phyloP scores from a whole-genome alignment of 2,113 vertebrate species.

The Rhegmatorhina hoffmannsi region DNA sequence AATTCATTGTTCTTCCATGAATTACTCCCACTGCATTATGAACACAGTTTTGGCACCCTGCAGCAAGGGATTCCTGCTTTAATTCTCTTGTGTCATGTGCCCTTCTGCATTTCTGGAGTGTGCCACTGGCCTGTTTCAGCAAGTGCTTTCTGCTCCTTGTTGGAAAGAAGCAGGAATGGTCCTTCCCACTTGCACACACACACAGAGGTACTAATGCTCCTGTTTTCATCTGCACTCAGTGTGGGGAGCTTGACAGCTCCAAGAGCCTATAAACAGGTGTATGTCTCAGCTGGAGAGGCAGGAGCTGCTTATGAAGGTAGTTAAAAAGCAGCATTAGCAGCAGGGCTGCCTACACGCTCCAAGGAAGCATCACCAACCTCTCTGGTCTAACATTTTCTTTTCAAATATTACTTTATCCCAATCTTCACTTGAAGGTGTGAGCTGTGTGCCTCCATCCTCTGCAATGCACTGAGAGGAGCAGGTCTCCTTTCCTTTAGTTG shows the following conservation, averaged over 20 bases:
- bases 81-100: neutral
- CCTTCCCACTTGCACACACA: neutral
- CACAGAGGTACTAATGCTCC: neutral
- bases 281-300: neutral
- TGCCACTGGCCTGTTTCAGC: neutral
- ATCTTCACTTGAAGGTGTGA: neutral
- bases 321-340: neutral
- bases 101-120: neutral
- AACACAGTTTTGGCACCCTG: neutral
- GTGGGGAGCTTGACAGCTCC: neutral
- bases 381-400: neutral
- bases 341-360: neutral
- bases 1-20: neutral
- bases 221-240: neutral
- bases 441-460: neutral
- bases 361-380: neutral
- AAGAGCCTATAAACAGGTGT: neutral
- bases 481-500: neutral
- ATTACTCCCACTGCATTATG: rapidly evolving
- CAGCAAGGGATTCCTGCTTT: neutral
- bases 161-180: neutral
- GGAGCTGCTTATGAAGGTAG: neutral
- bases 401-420: neutral
- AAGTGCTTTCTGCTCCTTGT: neutral
- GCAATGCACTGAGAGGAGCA: neutral